Evolutionary conservation across 2,113 vertebrate genomes (phyloP).

Genomic region (Heterochromis multidens): DNA sequence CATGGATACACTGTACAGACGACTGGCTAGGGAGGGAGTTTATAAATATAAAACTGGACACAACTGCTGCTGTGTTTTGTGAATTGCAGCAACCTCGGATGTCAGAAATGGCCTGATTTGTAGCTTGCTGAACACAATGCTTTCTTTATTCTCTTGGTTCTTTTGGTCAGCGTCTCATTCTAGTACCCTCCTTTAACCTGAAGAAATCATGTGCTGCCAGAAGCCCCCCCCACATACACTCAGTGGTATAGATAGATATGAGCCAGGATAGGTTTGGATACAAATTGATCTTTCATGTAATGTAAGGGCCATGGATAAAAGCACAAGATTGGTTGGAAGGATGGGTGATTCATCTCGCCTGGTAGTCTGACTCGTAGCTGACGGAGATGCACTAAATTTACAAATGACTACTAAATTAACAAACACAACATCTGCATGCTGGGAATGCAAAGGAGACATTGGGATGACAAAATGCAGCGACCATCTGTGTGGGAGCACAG

Average conservation of each 20-base stretch:
- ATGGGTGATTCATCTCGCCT: not conserved
- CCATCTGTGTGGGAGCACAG: slow-evolving; percentile 47
- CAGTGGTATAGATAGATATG: not conserved
- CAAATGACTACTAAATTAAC: not conserved
- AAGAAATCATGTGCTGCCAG: not conserved
- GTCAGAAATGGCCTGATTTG: not conserved
- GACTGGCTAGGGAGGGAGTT: not conserved
- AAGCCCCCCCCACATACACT: not conserved
- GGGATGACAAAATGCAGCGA: slow-evolving; percentile 17
- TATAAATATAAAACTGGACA: slow-evolving; percentile 26
- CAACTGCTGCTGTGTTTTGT: not conserved
- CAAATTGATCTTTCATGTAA: not conserved
- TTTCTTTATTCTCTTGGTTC: not conserved
- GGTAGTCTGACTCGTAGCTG: not conserved
- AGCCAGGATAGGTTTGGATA: not conserved
- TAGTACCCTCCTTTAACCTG: not conserved
- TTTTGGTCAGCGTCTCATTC: not conserved
- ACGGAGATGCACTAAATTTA: not conserved
- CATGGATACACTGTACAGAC: slow-evolving; percentile 61
- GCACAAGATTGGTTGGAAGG: not conserved
- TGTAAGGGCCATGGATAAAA: not conserved
- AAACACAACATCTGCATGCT: slow-evolving; percentile 10
- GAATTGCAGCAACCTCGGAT: not conserved
- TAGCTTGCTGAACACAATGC: not conserved
- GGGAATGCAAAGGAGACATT: not conserved